Base-by-base conservation (phyloP, 2,888 invertebrate species). In the Smittia aterrima region DNA sequence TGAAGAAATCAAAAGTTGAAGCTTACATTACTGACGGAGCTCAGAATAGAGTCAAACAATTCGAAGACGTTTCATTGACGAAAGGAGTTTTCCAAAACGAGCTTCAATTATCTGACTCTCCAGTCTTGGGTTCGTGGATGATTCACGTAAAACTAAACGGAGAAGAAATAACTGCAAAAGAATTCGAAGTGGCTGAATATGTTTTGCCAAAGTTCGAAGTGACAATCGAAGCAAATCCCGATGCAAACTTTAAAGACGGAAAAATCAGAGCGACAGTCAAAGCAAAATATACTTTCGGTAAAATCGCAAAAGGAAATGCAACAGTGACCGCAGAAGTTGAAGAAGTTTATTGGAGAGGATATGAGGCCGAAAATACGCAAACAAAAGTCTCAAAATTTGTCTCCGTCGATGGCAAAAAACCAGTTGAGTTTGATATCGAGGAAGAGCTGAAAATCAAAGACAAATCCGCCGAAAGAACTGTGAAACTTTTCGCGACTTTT, bases 141-240 rank as follows among this genome's bases (percentile, higher is more conserved):
- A 90, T 95, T 78, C 88, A 90, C 77, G 88, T 88, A 0, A 84
- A 82, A 16, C 84, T 88, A 11, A 85, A 86, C 73, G 87, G 85
- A 1, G 38, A 22, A 1, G n/a, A 66, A 11, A 32, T 16, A 13
- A 67, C 41, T 40, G 58, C 32, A 2, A 79, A 81, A 74, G 79
- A 78, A 9, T 83, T 83, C 74, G 88, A 92, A 80, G 93, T 97
- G 3, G 94, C 95, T 6, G 93, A 95, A 82, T 96, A 95, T 79
- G 92, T 98, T 74, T 83, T 95, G 77, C 98, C 98, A 0, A 96
- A 96, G 80, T 98, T 96, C 82, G 90, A 96, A 79, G 92, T 98
- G 75, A 87, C 88, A 27, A 89, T 98, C 76, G 89, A 92, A 77
- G 87, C 95, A 38, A 92, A 93, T 0, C 87, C 91, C 73, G 93